These are phyloP conservation scores for Gryllus longicercus DNA, from an alignment of 2,888 invertebrate species.

Conservation along the genomic window DNA sequence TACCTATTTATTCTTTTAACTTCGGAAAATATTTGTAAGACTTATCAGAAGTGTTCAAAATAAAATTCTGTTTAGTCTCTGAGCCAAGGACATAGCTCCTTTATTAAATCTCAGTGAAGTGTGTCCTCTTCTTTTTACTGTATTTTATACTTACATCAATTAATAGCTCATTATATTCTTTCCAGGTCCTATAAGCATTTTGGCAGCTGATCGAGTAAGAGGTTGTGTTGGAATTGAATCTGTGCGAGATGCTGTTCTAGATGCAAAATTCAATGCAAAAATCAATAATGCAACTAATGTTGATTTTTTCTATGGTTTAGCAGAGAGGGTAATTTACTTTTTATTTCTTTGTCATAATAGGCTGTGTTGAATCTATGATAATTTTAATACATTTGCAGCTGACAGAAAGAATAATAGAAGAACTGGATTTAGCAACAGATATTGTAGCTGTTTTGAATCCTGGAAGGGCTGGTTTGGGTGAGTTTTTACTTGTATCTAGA, in stretches of 20 bases:
- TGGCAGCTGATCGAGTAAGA: slow-evolving; percentile 43
- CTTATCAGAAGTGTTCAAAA: too few species aligned
- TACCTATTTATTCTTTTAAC: too few species aligned
- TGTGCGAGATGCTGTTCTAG: slow-evolving; percentile 50
- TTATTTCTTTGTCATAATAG: slow-evolving; percentile 26
- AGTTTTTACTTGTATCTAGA: slow-evolving; percentile 39
- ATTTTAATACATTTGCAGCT: slow-evolving; percentile 42
- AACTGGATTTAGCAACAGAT: slow-evolving; percentile 42
- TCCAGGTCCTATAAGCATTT: slow-evolving; percentile 44
- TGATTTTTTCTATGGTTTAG: slow-evolving; percentile 38
- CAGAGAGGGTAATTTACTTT: slow-evolving; percentile 39
- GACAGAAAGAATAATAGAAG: slow-evolving; percentile 38
- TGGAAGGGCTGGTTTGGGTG: slow-evolving; percentile 52
- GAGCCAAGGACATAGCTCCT: too few species aligned
- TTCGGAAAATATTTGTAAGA: too few species aligned
- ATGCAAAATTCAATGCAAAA: slow-evolving; percentile 52
- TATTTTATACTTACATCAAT: not conserved
- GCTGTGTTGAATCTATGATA: slow-evolving; percentile 26
- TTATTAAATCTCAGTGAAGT: too few species aligned
- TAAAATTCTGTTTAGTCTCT: too few species aligned
- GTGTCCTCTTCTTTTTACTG: too few species aligned
- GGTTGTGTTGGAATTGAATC: slow-evolving; percentile 54
- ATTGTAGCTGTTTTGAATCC: slow-evolving; percentile 56
- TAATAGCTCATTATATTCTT: not conserved
- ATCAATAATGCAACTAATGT: slow-evolving; percentile 46